Base-by-base conservation (phyloP, 2,888 invertebrate genomes). In the Ernsta delagoae region DNA sequence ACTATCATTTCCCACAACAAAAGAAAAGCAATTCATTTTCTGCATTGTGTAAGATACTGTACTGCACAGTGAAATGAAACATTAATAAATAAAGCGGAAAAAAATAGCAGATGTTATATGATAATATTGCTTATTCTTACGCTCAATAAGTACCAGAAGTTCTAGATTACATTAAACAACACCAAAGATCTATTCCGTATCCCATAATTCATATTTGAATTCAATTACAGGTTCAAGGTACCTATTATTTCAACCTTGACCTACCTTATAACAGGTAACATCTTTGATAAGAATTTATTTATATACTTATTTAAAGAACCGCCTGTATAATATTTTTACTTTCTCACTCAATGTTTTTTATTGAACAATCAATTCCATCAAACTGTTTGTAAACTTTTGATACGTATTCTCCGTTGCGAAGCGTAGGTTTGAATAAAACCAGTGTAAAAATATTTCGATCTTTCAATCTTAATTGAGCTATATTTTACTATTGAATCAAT, bases 21-120 rank as follows among this genome's bases (percentile, higher is more conserved):
- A 69, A 69, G 69, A 69, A 63, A 36, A 59, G 69, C 69, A 69
- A 69, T 69, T 69, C 59, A 63, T 69, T 59, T 69, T 69, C 69
- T 43, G 69, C 63, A 62, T 63, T 69, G 69, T 69, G 34, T 53
- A 63, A 53, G 59, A 50, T 63, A 59, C 59, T 41, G 61, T 5
- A 53, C 61, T 63, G 24, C 24, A 34, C 43, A 69, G 53, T 69
- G 12, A 69, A 59, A 65, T 56, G 11, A 57, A 68, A 63, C 9
- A 53, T 4, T 24, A 24, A 53, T 53, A 24, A 53, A 24, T 24
- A 53, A 53, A 24, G 24, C 8, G 4, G 5, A 48, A 53, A 24
- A n/a, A 24, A 48, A 12, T 16, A 48, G 16, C 48, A 4, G n/a
- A n/a, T 45, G n/a, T 4, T n/a, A 12, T 5, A 45, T n/a, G n/a